These are phyloP conservation scores for Batillaria attramentaria DNA, from an alignment of 1,140 invertebrate genomes.

Conservation along the genomic window DNA sequence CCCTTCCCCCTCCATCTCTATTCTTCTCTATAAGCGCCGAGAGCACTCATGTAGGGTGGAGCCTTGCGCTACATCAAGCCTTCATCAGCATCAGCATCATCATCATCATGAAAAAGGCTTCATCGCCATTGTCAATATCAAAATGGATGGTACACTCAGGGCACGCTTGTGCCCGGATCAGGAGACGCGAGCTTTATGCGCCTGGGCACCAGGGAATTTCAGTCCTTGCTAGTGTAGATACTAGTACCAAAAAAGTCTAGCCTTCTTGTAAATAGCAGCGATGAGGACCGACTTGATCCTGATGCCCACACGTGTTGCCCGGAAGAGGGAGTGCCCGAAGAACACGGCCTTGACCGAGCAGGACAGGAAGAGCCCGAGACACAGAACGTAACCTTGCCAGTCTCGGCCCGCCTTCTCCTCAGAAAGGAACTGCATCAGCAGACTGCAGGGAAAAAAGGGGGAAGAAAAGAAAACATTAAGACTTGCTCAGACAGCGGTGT, in stretches of 20 bases:
- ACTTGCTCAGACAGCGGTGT: too few species aligned
- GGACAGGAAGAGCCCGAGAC: background rate
- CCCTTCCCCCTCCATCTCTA: too few species aligned
- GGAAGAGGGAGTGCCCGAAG: background rate
- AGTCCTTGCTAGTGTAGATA: background rate
- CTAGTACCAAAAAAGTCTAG: too few species aligned
- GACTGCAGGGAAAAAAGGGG: conserved; percentile 15
- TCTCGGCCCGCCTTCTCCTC: conserved; percentile 7
- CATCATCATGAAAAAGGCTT: background rate
- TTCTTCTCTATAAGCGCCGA: too few species aligned
- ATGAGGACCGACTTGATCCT: conserved; percentile 4
- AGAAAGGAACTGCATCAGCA: conserved; percentile 40
- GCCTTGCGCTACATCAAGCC: background rate
- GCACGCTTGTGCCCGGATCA: background rate
- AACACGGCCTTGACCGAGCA: background rate
- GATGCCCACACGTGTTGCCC: background rate
- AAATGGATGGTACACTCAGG: background rate
- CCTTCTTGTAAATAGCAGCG: background rate
- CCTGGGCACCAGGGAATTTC: background rate
- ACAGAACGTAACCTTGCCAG: conserved; percentile 10
- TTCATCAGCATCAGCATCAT: too few species aligned
- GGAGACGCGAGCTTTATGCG: background rate
- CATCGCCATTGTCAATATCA: background rate
- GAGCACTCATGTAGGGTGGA: too few species aligned
- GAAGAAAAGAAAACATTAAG: too few species aligned